phyloP scores from a whole-genome alignment of 2,888 invertebrate genomes.

The Cheilosia urbana region DNA sequence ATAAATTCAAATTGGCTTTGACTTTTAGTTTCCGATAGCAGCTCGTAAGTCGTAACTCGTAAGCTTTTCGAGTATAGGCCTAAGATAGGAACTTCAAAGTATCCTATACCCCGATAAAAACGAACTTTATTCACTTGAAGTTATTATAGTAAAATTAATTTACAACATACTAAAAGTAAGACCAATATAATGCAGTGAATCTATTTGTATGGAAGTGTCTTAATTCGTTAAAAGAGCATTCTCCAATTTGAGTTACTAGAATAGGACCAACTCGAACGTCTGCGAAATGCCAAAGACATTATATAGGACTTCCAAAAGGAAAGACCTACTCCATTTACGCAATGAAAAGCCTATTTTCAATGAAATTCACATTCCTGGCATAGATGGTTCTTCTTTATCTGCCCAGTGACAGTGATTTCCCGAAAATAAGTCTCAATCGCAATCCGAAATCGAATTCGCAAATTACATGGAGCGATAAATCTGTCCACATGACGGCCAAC shows the following conservation, averaged over 20 bases:
- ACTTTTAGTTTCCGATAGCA: too few species aligned
- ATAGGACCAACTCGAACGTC: not conserved
- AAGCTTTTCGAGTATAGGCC: too few species aligned
- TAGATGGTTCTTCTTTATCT: slow-evolving; percentile 47
- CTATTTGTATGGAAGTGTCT: too few species aligned
- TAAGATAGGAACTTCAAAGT: too few species aligned
- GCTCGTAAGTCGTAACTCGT: too few species aligned
- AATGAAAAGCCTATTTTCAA: slow-evolving; percentile 34
- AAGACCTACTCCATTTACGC: slow-evolving; percentile 64
- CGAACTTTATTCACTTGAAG: too few species aligned
- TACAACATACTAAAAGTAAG: too few species aligned
- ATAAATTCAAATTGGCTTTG: too few species aligned
- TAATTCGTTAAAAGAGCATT: not conserved
- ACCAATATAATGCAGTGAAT: too few species aligned
- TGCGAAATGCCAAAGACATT: not conserved
- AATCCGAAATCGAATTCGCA: slow-evolving; percentile 57
- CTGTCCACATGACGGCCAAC: slow-evolving; percentile 48
- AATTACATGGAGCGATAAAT: slow-evolving; percentile 65
- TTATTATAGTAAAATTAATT: too few species aligned
- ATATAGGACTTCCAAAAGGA: slow-evolving; percentile 12
- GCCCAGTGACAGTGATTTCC: slow-evolving; percentile 76
- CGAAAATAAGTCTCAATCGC: slow-evolving; percentile 21
- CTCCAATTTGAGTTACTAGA: not conserved
- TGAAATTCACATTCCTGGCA: slow-evolving; percentile 25
- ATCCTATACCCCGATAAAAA: too few species aligned